Evolutionary conservation across 2,888 invertebrate species (phyloP).

Genomic region (Altica lythri): DNA sequence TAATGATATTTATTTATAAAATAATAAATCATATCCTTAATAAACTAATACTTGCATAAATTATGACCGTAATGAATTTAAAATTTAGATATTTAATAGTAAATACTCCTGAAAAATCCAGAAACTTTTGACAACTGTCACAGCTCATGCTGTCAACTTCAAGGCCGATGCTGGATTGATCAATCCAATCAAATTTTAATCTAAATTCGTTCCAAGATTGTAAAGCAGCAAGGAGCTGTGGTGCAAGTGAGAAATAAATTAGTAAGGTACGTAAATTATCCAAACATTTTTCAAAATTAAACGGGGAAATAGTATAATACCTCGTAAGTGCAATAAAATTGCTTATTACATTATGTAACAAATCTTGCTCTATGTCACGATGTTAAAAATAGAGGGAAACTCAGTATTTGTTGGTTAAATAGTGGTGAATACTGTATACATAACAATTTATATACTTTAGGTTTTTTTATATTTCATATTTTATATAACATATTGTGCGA

Average conservation of each 20-base stretch:
- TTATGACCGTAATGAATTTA: no score
- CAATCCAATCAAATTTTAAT: neutral
- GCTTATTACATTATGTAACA: neutral
- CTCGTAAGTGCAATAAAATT: neutral
- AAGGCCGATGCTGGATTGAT: neutral
- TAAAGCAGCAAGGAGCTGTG: neutral
- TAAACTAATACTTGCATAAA: no score
- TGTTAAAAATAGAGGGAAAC: constrained; percentile 6
- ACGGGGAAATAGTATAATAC: neutral
- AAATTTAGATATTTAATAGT: no score
- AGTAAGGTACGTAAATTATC: neutral
- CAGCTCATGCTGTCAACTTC: neutral
- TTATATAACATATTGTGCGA: constrained; percentile 20
- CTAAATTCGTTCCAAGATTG: neutral
- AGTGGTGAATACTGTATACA: neutral
- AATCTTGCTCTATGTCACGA: neutral
- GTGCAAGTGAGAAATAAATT: neutral
- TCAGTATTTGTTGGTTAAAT: neutral
- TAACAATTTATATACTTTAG: neutral
- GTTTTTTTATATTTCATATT: neutral
- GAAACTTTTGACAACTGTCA: neutral
- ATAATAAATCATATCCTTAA: no score
- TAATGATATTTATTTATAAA: no score
- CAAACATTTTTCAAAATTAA: neutral
- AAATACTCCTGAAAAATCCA: no score